Evolutionary conservation across 2,888 invertebrate species (phyloP).

Genomic region (Xanthorhoe spadicearia): DNA sequence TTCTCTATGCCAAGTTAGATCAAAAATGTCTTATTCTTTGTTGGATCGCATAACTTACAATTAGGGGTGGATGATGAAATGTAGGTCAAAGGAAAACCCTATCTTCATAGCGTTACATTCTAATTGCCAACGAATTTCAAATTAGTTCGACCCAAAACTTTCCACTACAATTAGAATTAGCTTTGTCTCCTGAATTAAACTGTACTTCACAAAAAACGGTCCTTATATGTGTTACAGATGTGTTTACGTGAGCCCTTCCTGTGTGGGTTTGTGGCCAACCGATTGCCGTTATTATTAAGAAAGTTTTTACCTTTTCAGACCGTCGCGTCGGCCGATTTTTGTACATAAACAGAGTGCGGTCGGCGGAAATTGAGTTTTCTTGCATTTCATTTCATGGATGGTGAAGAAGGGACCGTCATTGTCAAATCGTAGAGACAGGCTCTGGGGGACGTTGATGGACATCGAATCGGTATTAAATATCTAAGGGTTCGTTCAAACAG

Average conservation of each 20-base stretch:
- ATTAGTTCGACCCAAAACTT: constrained; percentile 17
- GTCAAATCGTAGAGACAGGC: constrained; percentile 48
- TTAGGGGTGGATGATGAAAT: constrained; percentile 22
- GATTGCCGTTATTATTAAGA: constrained; percentile 54
- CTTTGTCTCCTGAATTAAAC: constrained; percentile 39
- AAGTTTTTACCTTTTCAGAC: constrained; percentile 61
- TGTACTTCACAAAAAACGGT: constrained; percentile 50
- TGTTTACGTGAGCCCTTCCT: constrained; percentile 51
- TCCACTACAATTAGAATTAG: constrained; percentile 47
- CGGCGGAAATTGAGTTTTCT: constrained; percentile 69
- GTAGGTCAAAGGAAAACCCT: constrained; percentile 24
- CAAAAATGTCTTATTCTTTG: constrained; percentile 29
- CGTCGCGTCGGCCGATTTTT: constrained; percentile 45
- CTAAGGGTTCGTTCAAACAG: constrained; percentile 32
- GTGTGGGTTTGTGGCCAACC: constrained; percentile 43
- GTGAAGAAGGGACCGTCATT: constrained; percentile 48
- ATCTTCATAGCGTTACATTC: constrained; percentile 2
- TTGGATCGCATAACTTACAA: constrained; percentile 29
- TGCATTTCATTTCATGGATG: constrained; percentile 66
- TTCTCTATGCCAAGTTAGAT: constrained; percentile 16
- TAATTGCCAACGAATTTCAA: constrained; percentile 24
- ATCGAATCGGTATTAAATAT: constrained; percentile 48
- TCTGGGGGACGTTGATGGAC: constrained; percentile 46
- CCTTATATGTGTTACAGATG: constrained; percentile 61
- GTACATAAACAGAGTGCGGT: constrained; percentile 53